These are phyloP conservation scores for Cryptosula pallasiana DNA, from an alignment of 2,888 invertebrate genomes.

Conservation along the genomic window DNA sequence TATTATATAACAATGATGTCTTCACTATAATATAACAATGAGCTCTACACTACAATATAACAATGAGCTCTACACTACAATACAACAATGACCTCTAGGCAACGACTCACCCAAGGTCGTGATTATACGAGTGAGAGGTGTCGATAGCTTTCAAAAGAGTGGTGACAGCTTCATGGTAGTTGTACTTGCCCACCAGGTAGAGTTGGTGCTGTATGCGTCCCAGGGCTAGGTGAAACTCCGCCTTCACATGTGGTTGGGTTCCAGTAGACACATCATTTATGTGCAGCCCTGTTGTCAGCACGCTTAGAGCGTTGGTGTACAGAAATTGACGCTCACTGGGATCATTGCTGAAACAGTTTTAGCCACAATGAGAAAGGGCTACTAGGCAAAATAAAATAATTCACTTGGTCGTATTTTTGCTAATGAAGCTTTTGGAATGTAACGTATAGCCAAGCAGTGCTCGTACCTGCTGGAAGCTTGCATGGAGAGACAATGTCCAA, in stretches of 20 bases:
- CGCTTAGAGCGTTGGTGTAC: slow-evolving; percentile 33
- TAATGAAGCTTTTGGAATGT: too few relatives aligned
- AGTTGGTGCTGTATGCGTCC: slow-evolving; percentile 49
- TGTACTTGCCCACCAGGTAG: slow-evolving; percentile 37
- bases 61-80: too few relatives aligned
- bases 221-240: slow-evolving; percentile 48
- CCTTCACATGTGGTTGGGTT: slow-evolving; percentile 41
- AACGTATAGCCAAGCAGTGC: too few relatives aligned
- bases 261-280: slow-evolving; percentile 38
- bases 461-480: slow-evolving; percentile 36
- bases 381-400: too few relatives aligned
- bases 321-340: neutral
- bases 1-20: too few relatives aligned
- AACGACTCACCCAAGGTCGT: slow-evolving; percentile 46
- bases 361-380: too few relatives aligned
- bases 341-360: too few relatives aligned
- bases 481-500: slow-evolving; percentile 45
- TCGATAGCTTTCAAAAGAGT: slow-evolving; percentile 47
- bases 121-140: slow-evolving; percentile 39
- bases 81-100: too few relatives aligned
- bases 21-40: too few relatives aligned
- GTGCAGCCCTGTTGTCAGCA: slow-evolving; percentile 43
- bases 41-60: too few relatives aligned
- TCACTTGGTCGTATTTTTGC: too few relatives aligned
- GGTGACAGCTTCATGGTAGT: slow-evolving; percentile 37